phyloP scores from a whole-genome alignment of 2,797 vertebrate species.

The Enteromius thamalakanensis region DNA sequence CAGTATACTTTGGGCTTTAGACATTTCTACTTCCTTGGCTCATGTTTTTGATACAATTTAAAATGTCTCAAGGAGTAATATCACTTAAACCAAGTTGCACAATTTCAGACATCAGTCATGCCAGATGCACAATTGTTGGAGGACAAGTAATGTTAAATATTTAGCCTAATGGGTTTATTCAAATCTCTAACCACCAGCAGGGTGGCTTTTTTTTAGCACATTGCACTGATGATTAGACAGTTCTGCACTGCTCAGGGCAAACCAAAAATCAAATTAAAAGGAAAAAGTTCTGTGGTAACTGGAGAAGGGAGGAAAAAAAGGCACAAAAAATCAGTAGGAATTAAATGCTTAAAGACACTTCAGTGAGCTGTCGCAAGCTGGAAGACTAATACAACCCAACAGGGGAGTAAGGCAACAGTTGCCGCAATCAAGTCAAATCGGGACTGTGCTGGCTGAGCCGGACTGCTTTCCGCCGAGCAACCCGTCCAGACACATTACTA shows the following conservation, averaged over 20 bases:
- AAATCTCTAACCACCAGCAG: conserved; percentile 1
- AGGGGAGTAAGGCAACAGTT: conserved; percentile 62
- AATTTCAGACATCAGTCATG: not conserved
- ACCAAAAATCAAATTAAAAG: not conserved
- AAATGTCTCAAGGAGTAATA: not conserved
- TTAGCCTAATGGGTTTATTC: not conserved
- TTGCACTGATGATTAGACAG: conserved; percentile 18
- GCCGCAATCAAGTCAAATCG: conserved; percentile 63
- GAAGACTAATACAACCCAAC: conserved; percentile 62
- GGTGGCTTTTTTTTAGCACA: not conserved
- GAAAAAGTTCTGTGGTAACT: not conserved
- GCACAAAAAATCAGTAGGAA: conserved; percentile 26
- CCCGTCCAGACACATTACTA: conserved; percentile 63
- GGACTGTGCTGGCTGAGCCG: conserved; percentile 50
- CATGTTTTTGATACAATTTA: too few species aligned
- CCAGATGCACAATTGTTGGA: not conserved
- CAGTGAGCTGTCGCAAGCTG: conserved; percentile 45
- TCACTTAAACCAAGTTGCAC: not conserved
- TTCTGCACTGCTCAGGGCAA: conserved; percentile 13
- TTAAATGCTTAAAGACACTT: conserved; percentile 62
- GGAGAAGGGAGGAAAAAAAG: too few species aligned
- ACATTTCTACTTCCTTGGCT: not conserved
- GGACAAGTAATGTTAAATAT: not conserved
- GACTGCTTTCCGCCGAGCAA: conserved; percentile 50
- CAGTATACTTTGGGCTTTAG: not conserved